phyloP scores from a whole-genome alignment of 2,113 vertebrate genomes.

The Semnopithecus entellus region DNA sequence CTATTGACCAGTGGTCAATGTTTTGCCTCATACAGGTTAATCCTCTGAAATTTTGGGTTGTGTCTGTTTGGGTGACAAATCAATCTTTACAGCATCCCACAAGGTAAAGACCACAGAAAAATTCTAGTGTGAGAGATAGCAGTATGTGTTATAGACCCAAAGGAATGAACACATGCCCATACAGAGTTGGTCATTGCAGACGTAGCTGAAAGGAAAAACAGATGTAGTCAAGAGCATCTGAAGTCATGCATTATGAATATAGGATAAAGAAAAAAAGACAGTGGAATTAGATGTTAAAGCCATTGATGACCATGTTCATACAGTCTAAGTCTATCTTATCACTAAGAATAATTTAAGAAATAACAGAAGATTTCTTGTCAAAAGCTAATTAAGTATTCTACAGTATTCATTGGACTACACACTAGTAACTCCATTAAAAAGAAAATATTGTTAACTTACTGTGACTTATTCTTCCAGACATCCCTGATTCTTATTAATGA shows the following conservation, averaged over 20 bases:
- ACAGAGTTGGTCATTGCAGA: neutral
- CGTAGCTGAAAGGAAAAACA: neutral
- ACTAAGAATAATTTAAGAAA: neutral
- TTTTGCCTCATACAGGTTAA: neutral
- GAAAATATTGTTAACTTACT: neutral
- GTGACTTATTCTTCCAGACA: neutral
- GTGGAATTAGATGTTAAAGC: neutral
- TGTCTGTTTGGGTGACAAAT: neutral
- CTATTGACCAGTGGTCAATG: neutral
- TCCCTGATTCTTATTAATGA: neutral
- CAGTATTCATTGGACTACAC: neutral
- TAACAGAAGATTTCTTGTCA: neutral
- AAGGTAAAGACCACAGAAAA: neutral
- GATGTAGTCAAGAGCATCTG: neutral
- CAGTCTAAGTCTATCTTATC: neutral
- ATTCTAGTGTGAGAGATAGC: neutral
- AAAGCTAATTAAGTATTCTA: neutral
- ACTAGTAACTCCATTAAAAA: neutral
- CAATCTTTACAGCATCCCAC: neutral
- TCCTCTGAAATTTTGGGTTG: neutral
- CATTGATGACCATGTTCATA: neutral
- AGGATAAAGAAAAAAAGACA: neutral
- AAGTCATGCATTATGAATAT: neutral
- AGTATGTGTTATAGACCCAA: neutral
- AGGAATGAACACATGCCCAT: no score